Base-by-base conservation (phyloP, 2,113 vertebrate genomes). In the Gallinago jamesoni region DNA sequence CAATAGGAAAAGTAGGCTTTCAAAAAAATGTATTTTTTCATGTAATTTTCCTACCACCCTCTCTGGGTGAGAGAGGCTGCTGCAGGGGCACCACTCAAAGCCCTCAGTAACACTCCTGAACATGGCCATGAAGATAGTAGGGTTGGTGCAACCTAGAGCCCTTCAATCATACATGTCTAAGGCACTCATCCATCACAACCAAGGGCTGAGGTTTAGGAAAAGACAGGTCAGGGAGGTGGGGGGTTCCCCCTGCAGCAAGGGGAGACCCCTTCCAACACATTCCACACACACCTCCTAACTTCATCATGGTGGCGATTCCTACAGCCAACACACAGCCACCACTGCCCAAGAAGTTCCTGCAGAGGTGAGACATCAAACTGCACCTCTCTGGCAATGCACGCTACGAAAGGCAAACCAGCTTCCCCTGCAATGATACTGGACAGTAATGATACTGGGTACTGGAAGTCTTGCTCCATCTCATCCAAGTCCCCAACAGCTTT, bases 371-470 rank as follows among this genome's bases (percentile, higher is more conserved):
- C 33, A 45, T 13, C n/a, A 47, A 85, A 35, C 13, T 17, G 27
- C 35, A 70, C 27, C 50, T 70, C 47, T 31, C 50, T 28, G 37
- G 63, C 45, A 85, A 30, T 4, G 24, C 3, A 7, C 5, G 1
- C 52, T 1, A 1, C 2, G 1, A 43, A 64, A 90, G 27, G 35
- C 35, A 77, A 57, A 48, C 13, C 0, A 2, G 0, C 7, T 81
- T 81, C 41, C 24, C 20, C 0, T 24, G 16, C 4, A 55, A 37
- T 2, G 10, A 68, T 39, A 62, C 16, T 27, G 35, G 35, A 62
- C 12, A 60, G n/a, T 37, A 62, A 62, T 37, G 35, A 19, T 18
- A 28, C 1, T 1, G 1, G 13, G 37, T 12, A 19, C 10, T 19
- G 15, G 14, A 84, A 66, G 60, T 28, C 74, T 78, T 50, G 20